Evolutionary conservation across 2,113 vertebrate genomes (phyloP).

Genomic region (Marmota monax): DNA sequence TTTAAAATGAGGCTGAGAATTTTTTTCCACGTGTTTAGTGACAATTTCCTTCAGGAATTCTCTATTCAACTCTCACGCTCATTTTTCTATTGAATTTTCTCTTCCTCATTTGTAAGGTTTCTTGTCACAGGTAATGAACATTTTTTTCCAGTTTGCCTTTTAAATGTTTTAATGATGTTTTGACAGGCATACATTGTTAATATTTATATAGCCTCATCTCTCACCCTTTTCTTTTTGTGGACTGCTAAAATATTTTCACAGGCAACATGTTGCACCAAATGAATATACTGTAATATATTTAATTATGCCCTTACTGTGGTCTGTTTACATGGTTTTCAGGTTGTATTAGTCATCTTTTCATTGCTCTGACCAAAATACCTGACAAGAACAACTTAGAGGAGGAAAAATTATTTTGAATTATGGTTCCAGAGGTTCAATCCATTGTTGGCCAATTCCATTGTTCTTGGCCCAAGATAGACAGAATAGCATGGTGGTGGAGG

Average conservation of each 20-base stretch:
- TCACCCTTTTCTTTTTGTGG: neutral
- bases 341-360: neutral
- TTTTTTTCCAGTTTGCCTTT: slow-evolving; percentile 37
- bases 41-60: slow-evolving; percentile 55
- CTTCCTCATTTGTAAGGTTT: slow-evolving; percentile 36
- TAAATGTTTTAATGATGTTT: slow-evolving; percentile 32
- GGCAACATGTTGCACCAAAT: neutral
- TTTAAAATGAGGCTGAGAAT: neutral
- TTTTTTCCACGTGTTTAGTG: neutral
- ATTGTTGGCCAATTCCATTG: no score
- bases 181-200: slow-evolving; percentile 33
- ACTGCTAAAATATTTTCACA: neutral
- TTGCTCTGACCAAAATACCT: no score
- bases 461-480: no score
- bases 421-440: no score
- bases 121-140: slow-evolving; percentile 36
- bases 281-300: neutral
- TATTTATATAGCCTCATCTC: neutral
- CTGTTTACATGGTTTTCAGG: neutral
- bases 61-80: slow-evolving; percentile 41
- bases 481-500: no score
- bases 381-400: no score
- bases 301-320: neutral
- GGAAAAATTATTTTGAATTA: no score
- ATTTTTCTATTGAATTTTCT: slow-evolving; percentile 42